phyloP scores from a whole-genome alignment of 2,888 invertebrate genomes.

The Colletes collaris region DNA sequence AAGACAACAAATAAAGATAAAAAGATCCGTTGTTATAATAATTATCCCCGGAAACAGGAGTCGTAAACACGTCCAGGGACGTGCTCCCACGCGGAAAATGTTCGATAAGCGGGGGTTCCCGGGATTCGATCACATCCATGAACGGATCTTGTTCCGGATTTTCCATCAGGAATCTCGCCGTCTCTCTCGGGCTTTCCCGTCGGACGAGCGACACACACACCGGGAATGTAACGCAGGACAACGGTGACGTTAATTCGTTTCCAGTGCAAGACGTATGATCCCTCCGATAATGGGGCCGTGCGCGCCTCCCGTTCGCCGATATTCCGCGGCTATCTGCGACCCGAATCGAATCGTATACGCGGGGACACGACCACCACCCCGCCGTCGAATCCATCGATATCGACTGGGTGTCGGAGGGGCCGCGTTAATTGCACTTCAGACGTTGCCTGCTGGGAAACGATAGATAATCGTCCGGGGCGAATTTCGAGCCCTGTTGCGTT shows the following conservation, averaged over 20 bases:
- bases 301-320: conserved; percentile 18
- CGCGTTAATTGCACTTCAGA: conserved; percentile 39
- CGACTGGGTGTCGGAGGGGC: conserved; percentile 36
- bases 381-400: conserved; percentile 36
- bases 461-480: conserved; percentile 8
- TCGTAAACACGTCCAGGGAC: too few relatives aligned
- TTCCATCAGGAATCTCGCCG: conserved; percentile 25
- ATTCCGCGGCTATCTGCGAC: conserved; percentile 49
- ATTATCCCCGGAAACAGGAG: too few relatives aligned
- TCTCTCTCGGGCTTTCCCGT: conserved; percentile 21
- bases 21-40: too few relatives aligned
- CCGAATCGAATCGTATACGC: conserved; percentile 60
- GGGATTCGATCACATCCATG: conserved; percentile 1
- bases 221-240: conserved; percentile 50
- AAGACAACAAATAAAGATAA: too few relatives aligned
- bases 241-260: conserved; percentile 69
- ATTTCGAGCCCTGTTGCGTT: conserved; percentile 9
- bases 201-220: conserved; percentile 7
- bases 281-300: conserved; percentile 57
- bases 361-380: not conserved
- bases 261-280: conserved; percentile 65
- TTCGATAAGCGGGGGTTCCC: conserved; percentile 34
- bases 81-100: conserved; percentile 34
- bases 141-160: conserved; percentile 34
- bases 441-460: conserved; percentile 12